Evolutionary conservation across 2,888 invertebrate genomes (phyloP), one percentile per base, ranked within the genome.

Genomic region (Plebejus argus): DNA sequence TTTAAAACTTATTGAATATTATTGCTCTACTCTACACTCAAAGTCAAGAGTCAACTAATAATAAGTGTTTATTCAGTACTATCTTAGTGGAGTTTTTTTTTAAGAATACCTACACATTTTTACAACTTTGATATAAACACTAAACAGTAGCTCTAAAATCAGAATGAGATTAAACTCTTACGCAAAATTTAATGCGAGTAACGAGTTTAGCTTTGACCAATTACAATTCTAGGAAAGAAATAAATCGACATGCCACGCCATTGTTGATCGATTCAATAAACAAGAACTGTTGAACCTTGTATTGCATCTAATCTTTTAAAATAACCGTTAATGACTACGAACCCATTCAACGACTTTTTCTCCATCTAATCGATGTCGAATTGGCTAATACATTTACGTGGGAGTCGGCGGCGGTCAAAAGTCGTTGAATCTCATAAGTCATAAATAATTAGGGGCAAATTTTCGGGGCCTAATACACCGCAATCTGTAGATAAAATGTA

Each of bases 381-480:
- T 82, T 83, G 82, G 80, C 72, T 77, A 78, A 79, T 79, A 56
- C 74, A 33, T 70, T 80, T 33, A 77, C 72, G 74, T 80, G 78
- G 79, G 78, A 79, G 79, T 28, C 45, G 23, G 15, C 45, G 23
- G 15, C 78, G 80, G 78, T 80, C 79, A 78, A 80, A 82, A 78
- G 76, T 76, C 77, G 79, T 84, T 81, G 80, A 82, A 84, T 85
- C 85, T 84, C 83, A 83, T 82, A 84, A 84, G 83, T 84, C 83
- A 83, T 82, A 84, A 84, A 83, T 83, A 83, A 84, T 84, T 81
- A 80, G 80, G 76, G 70, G 78, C 78, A 80, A 81, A 83, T 84
- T 83, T 84, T 84, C 81, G 84, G 82, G 78, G 80, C 80, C 81
- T 84, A 84, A 85, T 82, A 81, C 85, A 85, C 84, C 83, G 88